These are phyloP conservation scores for Astreopora myriophthalma DNA, from an alignment of 64 coral and sea anemone species.

Conservation along the genomic window DNA sequence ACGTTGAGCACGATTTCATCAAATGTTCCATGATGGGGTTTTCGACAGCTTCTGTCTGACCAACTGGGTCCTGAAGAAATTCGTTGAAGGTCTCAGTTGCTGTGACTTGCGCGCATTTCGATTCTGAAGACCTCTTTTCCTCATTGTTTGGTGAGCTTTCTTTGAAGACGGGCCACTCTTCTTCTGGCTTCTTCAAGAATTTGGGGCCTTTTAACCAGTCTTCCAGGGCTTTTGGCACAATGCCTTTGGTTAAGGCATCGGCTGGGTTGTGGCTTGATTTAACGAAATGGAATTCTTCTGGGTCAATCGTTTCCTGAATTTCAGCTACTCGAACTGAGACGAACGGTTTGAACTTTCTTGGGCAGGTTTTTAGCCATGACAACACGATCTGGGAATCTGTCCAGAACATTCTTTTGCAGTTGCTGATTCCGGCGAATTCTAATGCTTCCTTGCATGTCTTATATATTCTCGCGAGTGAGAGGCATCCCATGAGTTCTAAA, in stretches of 20 bases:
- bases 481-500: constrained; percentile 12
- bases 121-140: background rate
- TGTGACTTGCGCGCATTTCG: background rate
- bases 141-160: background rate
- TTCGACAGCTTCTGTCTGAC: background rate
- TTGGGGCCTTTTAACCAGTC: constrained; percentile 25
- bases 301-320: constrained; percentile 61
- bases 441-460: background rate
- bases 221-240: background rate
- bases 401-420: constrained; percentile 36
- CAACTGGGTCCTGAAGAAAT: background rate
- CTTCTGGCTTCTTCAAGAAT: constrained; percentile 20
- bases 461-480: constrained; percentile 3
- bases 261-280: constrained; percentile 54
- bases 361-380: constrained; percentile 57
- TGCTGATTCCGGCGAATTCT: constrained; percentile 5
- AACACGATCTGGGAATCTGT: constrained; percentile 64
- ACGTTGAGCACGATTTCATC: constrained; percentile 23
- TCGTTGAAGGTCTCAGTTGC: background rate
- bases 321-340: constrained; percentile 34
- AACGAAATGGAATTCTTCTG: constrained; percentile 39
- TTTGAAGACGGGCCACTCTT: constrained; percentile 44
- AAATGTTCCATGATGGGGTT: constrained; percentile 43
- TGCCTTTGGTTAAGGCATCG: constrained; percentile 61
- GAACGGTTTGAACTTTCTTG: constrained; percentile 52